Evolutionary conservation across 2,888 invertebrate genomes (phyloP), one percentile per base, ranked within the genome.

Genomic region (Acanthoscelides obtectus): DNA sequence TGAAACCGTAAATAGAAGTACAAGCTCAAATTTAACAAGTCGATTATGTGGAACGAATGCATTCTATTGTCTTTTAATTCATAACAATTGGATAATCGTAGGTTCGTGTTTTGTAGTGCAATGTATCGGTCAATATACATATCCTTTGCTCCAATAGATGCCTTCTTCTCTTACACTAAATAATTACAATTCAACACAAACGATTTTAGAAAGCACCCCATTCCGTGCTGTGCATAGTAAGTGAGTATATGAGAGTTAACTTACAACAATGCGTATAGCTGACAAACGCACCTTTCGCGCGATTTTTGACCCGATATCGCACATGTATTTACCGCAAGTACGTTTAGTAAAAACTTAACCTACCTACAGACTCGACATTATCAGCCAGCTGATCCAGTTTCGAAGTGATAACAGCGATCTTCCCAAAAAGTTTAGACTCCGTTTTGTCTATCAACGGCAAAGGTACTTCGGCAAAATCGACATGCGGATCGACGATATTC

Each of bases 401-500:
- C 77, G 78, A 72, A 81, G 84, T 76, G 83, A 84, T 79, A 81
- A 85, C 74, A 80, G 85, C 74, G 67, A 88, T 84, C 3, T 88
- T 87, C 70, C 87, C 84, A 78, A 92, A 83, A n/a, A 91, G 87
- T 80, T 88, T 87, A 72, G 87, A 86, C 79, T 93, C 92, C 77
- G 89, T 88, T 77, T 88, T 87, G 69, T 88, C 87, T 70, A 91
- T 83, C 69, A 92, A 83, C 2, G 92, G 91, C 70, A 90, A 84
- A 20, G 89, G 88, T 5, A 90, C 87, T 0, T 89, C 89, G 6
- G 87, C 85, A 22, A 87, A 76, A 71, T 82, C 80, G 21, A 80
- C 73, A 22, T 88, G 88, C 71, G 87, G 86, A 70, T 90, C 89
- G 25, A 91, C 85, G 19, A 91, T 80, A 77, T 91, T 89, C 92